Evolutionary conservation across 1,140 invertebrate species (phyloP), one percentile per base, ranked within the genome.

Genomic region (Agrilus planipennis): DNA sequence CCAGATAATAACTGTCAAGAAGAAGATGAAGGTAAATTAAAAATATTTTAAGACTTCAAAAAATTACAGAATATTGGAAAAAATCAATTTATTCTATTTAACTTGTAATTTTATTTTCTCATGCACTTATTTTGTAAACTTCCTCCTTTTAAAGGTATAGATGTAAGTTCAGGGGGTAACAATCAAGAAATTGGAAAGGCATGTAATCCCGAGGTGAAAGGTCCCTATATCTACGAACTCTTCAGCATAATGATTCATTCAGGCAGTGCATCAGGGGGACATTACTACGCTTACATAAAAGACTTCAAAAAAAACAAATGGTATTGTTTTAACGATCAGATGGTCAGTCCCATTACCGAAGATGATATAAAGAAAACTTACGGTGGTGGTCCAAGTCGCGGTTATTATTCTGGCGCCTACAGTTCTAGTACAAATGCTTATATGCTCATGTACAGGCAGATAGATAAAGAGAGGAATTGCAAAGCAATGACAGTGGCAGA

Each of bases 191-290:
- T 71, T 57, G 62, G 73, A 49, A 71, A 75, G 51, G 66, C 74
- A 58, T 49, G 60, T 47, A 58, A 55, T 34, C 52, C 60, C 27
- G 53, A 61, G 51, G 53, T 57, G 18, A 68, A 66, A 48, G 85
- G 86, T 11, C 81, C 81, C 1, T 86, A 85, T 58, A 61, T 79
- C 9, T 94, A 93, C 63, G 86, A 94, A 59, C 63, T 94, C 11
- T 93, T 89, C 58, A 87, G 86, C 9, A 89, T 93, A 23, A 90
- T 93, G 86, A 85, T 93, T 37, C 90, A 94, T 64, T 88, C 86
- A 21, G 90, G 90, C 5, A 89, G 82, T 67, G 87, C 89, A 0
- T 83, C 81, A 30, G 88, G 88, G 19, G 90, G 90, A 1, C 90
- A 94, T 65, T 94, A 94, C 63, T 94, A 89, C 62, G 89, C 87